Conservation (phyloP, 2,113 vertebrate genomes). For the Thunnus maccoyii region DNA sequence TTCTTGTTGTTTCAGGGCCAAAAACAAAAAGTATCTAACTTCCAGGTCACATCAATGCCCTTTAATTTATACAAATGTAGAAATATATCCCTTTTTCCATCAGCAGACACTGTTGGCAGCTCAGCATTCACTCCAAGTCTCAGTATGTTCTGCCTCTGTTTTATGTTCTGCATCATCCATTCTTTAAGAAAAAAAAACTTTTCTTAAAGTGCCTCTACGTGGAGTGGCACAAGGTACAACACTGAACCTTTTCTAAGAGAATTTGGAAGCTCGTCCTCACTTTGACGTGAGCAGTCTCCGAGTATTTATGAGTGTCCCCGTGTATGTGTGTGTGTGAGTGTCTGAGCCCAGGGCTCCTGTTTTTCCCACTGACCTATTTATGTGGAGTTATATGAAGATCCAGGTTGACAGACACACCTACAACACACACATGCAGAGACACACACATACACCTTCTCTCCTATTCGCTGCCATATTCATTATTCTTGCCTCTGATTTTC, state of each 20-base stretch:
- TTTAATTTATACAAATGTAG: neutral
- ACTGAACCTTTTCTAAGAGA: slow-evolving; percentile 29
- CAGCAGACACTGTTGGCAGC: neutral
- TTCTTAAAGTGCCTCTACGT: slow-evolving; percentile 9
- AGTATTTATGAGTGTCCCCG: too few relatives aligned
- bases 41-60: neutral
- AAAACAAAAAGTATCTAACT: slow-evolving; percentile 21
- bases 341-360: slow-evolving; percentile 59
- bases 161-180: neutral
- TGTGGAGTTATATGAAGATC: slow-evolving; percentile 63
- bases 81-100: neutral
- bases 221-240: neutral
- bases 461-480: slow-evolving; percentile 23
- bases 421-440: slow-evolving; percentile 34
- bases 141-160: neutral
- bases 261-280: slow-evolving; percentile 24
- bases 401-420: slow-evolving; percentile 58
- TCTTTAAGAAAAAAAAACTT: slow-evolving; percentile 9
- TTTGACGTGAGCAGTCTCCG: slow-evolving; percentile 7
- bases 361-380: slow-evolving; percentile 73
- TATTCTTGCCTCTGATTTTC: slow-evolving; percentile 21
- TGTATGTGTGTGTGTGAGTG: slow-evolving; percentile 30
- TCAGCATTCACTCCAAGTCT: neutral
- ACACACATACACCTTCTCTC: slow-evolving; percentile 24
- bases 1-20: slow-evolving; percentile 51